Conservation (phyloP, 2,113 vertebrate species). For the Nycticebus coucang region DNA sequence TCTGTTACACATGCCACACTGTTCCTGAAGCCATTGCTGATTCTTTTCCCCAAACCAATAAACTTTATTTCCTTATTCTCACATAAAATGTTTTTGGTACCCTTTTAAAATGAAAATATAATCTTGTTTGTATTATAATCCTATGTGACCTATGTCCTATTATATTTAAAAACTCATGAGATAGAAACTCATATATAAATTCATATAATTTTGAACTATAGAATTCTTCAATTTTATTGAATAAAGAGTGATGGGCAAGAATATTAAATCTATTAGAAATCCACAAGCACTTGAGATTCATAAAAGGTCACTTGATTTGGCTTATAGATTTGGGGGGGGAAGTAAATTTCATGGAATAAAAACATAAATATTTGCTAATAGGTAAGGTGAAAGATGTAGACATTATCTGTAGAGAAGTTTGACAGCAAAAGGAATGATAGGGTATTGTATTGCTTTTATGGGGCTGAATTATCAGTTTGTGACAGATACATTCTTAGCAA, state of each 20-base stretch:
- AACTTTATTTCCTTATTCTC: not conserved
- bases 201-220: not conserved
- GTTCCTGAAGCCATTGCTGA: not conserved
- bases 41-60: not conserved
- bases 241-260: not conserved
- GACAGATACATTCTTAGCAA: not conserved
- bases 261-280: not conserved
- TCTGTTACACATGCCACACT: not conserved
- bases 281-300: not conserved
- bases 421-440: not conserved
- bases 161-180: not conserved
- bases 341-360: not conserved
- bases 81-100: not conserved
- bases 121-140: not conserved
- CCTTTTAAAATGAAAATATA: not conserved
- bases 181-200: not conserved
- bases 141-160: not conserved
- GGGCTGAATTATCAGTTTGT: conserved; percentile 7
- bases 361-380: not conserved
- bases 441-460: not conserved
- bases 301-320: not conserved
- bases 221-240: not conserved
- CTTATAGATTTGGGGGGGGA: not conserved
- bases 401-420: not conserved
- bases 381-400: not conserved